Evolutionary conservation across 2,797 vertebrate species (phyloP).

Genomic region (Dallia pectoralis): DNA sequence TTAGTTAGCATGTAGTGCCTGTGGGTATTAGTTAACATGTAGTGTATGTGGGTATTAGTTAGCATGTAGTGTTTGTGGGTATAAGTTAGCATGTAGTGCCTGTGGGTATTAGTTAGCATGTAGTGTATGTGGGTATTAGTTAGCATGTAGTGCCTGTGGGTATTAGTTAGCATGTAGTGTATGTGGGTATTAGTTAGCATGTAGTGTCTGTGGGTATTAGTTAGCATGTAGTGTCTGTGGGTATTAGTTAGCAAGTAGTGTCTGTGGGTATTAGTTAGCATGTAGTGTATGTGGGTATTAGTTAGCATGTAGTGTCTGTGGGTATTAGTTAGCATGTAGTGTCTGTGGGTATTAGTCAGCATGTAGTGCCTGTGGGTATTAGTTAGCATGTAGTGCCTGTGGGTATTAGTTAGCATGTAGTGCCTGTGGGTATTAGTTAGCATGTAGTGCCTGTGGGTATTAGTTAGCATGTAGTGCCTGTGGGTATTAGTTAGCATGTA

Average conservation of each 20-base stretch:
- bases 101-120: not conserved
- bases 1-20: not conserved
- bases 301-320: not conserved
- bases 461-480: not conserved
- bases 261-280: not conserved
- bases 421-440: not conserved
- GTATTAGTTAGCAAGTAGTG: no score
- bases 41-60: no score
- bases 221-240: not conserved
- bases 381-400: not conserved
- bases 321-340: no score
- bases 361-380: slow-evolving; percentile 36
- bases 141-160: not conserved
- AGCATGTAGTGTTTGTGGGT: not conserved
- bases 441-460: slow-evolving; percentile 35
- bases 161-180: no score
- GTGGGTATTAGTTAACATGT: slow-evolving; percentile 71
- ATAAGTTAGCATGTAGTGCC: no score
- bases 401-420: no score
- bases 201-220: slow-evolving; percentile 40
- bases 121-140: slow-evolving; percentile 41
- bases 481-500: no score
- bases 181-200: not conserved
- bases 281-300: slow-evolving; percentile 38
- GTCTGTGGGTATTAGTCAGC: not conserved